Evolutionary conservation across 1,140 invertebrate species (phyloP).

Genomic region (Oryctes rhinoceros): DNA sequence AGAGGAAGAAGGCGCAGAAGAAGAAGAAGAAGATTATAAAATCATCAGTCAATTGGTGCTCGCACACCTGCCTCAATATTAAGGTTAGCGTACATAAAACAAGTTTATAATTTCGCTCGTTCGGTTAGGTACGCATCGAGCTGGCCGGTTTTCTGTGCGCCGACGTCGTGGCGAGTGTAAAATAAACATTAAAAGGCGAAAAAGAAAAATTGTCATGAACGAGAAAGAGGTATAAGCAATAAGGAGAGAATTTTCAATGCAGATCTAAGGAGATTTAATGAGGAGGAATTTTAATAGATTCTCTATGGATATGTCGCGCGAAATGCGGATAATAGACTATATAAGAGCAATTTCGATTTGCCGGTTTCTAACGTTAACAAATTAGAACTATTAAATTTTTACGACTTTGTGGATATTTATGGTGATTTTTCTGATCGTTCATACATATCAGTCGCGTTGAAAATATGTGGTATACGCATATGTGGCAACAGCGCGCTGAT

Average conservation of each 20-base stretch:
- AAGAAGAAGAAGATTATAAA: conserved; percentile 39
- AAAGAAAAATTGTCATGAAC: background rate
- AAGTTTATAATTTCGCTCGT: conserved; percentile 38
- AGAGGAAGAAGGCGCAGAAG: background rate
- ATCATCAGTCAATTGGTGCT: conserved; percentile 40
- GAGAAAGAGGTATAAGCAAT: background rate
- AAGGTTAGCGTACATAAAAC: conserved; percentile 40
- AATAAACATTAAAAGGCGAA: background rate
- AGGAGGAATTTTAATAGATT: conserved; percentile 14
- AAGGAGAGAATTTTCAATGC: background rate
- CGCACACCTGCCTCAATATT: conserved; percentile 40
- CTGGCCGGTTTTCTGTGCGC: background rate
- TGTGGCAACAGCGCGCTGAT: too few species aligned
- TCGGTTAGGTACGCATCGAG: conserved; percentile 11
- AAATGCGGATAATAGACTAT: background rate
- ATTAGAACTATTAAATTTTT: too few species aligned
- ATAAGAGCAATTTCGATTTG: background rate
- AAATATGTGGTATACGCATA: too few species aligned
- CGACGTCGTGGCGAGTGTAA: background rate
- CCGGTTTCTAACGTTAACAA: background rate
- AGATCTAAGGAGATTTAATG: conserved; percentile 2
- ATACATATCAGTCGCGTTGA: too few species aligned
- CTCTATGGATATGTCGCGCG: background rate
- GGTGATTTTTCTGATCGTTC: too few species aligned
- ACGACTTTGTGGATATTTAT: too few species aligned